Conservation (phyloP, 2,113 vertebrate genomes). For the Solea senegalensis region DNA sequence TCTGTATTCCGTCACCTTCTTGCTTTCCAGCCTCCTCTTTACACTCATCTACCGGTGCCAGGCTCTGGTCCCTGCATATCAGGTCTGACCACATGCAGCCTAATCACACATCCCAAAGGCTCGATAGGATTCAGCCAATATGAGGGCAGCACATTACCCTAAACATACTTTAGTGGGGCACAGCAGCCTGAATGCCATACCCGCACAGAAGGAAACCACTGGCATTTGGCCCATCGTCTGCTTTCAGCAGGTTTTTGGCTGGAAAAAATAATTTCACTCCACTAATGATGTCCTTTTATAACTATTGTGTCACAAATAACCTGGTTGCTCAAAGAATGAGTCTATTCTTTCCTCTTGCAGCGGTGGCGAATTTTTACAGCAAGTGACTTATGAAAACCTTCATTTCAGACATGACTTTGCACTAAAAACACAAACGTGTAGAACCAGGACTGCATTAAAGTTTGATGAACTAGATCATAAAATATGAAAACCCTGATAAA, state of each 20-base stretch:
- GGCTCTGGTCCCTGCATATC: conserved; percentile 43
- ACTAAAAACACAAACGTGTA: conserved; percentile 49
- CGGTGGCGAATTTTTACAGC: conserved; percentile 6
- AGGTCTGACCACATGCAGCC: conserved; percentile 42
- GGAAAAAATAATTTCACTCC: conserved; percentile 43
- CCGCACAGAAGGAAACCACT: conserved; percentile 39
- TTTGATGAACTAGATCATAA: conserved; percentile 69
- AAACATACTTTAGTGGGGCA: conserved; percentile 45
- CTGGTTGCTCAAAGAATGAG: background rate
- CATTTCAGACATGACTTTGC: conserved; percentile 49
- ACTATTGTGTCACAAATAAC: background rate
- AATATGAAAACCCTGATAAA: conserved; percentile 67
- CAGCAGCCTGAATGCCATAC: conserved; percentile 54
- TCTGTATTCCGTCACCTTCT: background rate
- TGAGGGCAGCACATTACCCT: conserved; percentile 55
- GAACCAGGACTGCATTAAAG: conserved; percentile 50
- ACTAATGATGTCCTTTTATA: conserved; percentile 41
- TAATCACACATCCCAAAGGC: conserved; percentile 60
- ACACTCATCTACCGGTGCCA: conserved; percentile 38
- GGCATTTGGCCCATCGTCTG: conserved; percentile 26
- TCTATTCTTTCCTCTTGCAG: conserved; percentile 3
- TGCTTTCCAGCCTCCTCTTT: conserved; percentile 11
- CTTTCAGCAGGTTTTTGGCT: conserved; percentile 50
- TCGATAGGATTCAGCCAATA: conserved; percentile 53
- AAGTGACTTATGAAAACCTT: conserved; percentile 17